Percentiles rank a stretch among this genome's conserved stretches.
Evolutionary conservation across 2,888 invertebrate species (phyloP).

Genomic region (Bombyx huttoni): DNA sequence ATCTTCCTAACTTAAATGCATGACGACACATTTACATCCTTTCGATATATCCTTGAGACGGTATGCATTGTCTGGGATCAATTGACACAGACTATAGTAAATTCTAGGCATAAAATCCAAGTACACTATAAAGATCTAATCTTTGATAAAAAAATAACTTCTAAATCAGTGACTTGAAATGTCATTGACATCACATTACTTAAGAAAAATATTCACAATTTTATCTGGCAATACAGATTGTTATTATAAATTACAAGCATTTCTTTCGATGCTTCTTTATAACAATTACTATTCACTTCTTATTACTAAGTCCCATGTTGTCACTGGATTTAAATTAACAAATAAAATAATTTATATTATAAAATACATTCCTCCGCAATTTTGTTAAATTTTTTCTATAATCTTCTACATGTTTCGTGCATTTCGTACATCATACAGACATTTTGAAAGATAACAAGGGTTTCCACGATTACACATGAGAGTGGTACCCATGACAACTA

Average conservation of each 20-base stretch:
- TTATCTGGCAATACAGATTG: constrained; percentile 73
- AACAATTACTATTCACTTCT: constrained; percentile 38
- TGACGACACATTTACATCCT: constrained; percentile 47
- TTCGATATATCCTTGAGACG: constrained; percentile 41
- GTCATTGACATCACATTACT: constrained; percentile 62
- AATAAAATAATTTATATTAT: constrained; percentile 57
- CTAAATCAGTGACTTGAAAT: constrained; percentile 66
- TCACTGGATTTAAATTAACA: constrained; percentile 60
- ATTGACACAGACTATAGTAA: constrained; percentile 49
- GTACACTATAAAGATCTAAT: constrained; percentile 55
- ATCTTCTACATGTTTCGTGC: constrained; percentile 92
- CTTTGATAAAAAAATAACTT: constrained; percentile 63
- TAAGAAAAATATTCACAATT: constrained; percentile 72
- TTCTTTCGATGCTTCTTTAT: constrained; percentile 34
- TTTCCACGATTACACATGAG: constrained; percentile 10
- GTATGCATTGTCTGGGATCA: constrained; percentile 37
- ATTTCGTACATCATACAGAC: constrained; percentile 89
- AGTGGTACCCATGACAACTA: constrained; percentile 72
- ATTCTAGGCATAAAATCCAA: constrained; percentile 59
- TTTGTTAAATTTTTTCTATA: constrained; percentile 55
- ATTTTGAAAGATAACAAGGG: constrained; percentile 45
- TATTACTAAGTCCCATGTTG: constrained; percentile 64
- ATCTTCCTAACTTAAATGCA: constrained; percentile 62
- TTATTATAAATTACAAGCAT: constrained; percentile 59
- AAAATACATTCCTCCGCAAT: constrained; percentile 55